Evolutionary conservation across 2,888 invertebrate genomes (phyloP).

Genomic region (Taphrorychus bicolor): DNA sequence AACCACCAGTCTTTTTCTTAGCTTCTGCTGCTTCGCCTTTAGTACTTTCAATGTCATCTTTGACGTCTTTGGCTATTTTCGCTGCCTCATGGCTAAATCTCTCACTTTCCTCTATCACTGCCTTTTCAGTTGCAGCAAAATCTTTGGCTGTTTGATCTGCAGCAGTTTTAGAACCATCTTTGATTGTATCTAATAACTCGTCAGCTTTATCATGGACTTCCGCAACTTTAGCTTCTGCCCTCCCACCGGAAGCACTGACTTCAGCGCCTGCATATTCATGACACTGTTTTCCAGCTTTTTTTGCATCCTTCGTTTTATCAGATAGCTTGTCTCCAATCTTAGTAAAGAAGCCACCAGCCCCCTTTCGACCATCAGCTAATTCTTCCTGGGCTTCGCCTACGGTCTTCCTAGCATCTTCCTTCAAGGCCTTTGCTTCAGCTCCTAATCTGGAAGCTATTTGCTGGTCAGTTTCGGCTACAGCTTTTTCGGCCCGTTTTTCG

Average conservation of each 20-base stretch:
- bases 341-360: conserved; percentile 41
- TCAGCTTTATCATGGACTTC: neutral
- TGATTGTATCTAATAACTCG: conserved; percentile 9
- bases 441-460: conserved; percentile 13
- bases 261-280: neutral
- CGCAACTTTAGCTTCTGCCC: neutral
- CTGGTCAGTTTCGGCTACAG: conserved; percentile 6
- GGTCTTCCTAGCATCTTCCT: neutral
- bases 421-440: too few relatives aligned
- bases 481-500: conserved; percentile 11
- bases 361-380: conserved; percentile 40
- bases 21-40: conserved; percentile 31
- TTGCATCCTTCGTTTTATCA: conserved; percentile 42
- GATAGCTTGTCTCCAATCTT: conserved; percentile 41
- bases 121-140: conserved; percentile 11
- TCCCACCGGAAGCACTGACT: neutral
- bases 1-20: conserved; percentile 42
- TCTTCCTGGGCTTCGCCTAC: conserved; percentile 29
- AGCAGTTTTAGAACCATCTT: conserved; percentile 40
- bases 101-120: neutral
- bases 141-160: neutral
- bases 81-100: conserved; percentile 41
- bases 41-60: neutral
- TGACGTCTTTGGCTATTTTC: neutral
- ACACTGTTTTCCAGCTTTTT: conserved; percentile 10